phyloP scores from a whole-genome alignment of 2,888 invertebrate species.

The Athrips mouffetella region DNA sequence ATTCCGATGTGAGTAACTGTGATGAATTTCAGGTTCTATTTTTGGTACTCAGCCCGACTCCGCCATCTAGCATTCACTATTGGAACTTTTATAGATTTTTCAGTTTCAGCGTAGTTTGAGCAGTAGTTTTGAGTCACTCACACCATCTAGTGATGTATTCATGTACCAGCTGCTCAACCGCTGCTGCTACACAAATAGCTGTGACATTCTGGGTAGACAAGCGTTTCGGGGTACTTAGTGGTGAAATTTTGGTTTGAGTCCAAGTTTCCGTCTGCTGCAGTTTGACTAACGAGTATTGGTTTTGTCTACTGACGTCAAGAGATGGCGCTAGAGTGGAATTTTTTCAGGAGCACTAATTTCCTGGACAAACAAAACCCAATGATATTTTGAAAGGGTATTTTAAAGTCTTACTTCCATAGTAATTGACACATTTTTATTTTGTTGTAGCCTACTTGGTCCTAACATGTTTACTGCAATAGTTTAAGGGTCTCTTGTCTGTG shows the following conservation, averaged over 20 bases:
- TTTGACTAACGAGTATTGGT: background rate
- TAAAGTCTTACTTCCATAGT: too few species aligned
- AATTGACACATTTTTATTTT: too few species aligned
- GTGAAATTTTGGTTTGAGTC: background rate
- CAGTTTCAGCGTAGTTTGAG: background rate
- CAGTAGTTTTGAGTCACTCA: background rate
- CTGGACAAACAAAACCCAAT: too few species aligned
- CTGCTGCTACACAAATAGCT: too few species aligned
- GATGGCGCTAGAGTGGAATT: constrained; percentile 5
- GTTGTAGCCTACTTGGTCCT: too few species aligned
- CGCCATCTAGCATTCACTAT: background rate
- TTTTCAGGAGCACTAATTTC: too few species aligned
- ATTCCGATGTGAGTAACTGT: too few species aligned
- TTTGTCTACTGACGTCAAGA: background rate
- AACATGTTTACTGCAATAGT: too few species aligned
- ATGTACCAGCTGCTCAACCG: background rate
- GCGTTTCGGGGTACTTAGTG: background rate
- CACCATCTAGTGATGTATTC: background rate
- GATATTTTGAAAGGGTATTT: too few species aligned
- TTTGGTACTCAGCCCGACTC: background rate
- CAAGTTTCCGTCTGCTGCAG: background rate
- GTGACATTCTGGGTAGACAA: background rate
- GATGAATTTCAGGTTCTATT: too few species aligned
- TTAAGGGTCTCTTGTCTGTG: too few species aligned
- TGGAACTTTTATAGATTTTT: background rate